Evolutionary conservation across 2,113 vertebrate genomes (phyloP).

Genomic region (human (Homo sapiens)): DNA sequence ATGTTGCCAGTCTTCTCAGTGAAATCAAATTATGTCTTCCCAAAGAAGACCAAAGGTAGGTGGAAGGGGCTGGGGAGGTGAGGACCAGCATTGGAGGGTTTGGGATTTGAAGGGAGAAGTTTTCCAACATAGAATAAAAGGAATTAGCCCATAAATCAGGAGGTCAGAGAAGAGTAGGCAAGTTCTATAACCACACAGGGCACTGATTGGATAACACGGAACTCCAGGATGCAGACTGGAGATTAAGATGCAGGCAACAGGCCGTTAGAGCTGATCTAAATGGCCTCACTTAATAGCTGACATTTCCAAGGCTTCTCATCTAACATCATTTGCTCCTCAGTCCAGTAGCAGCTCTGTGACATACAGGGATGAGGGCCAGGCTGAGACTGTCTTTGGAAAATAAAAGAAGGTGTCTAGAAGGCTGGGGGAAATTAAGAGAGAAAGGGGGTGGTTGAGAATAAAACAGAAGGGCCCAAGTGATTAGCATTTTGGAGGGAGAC

Average conservation of each 20-base stretch:
- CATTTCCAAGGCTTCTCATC: neutral
- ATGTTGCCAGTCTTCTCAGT: neutral
- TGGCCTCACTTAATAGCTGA: neutral
- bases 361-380: neutral
- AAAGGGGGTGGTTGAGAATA: neutral
- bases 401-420: neutral
- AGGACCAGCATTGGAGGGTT: neutral
- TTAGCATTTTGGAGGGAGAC: neutral
- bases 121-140: neutral
- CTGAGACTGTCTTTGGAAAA: neutral
- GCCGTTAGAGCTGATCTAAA: neutral
- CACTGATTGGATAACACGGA: neutral
- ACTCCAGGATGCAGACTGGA: neutral
- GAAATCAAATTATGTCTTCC: neutral
- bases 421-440: too few relatives aligned
- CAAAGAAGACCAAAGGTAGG: neutral
- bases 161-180: accelerated
- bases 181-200: neutral
- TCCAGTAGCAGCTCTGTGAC: neutral
- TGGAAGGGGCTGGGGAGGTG: neutral
- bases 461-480: neutral
- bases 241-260: neutral
- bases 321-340: neutral
- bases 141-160: neutral
- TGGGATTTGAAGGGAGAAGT: neutral